Evolutionary conservation across 2,888 invertebrate species (phyloP).

Genomic region (Scaptomyza caliginosa): DNA sequence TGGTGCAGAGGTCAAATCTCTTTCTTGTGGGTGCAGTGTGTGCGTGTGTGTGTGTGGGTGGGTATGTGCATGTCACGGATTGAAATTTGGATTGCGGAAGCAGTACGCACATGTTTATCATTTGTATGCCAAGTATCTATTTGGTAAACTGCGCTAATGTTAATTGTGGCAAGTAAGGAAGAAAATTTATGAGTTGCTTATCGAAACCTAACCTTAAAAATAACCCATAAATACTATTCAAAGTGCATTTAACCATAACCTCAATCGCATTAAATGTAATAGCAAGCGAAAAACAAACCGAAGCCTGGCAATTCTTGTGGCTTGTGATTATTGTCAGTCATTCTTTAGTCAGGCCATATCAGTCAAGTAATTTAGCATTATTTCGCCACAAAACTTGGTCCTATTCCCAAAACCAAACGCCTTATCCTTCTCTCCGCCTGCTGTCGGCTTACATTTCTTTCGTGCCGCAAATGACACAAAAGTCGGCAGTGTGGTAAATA

Average conservation of each 20-base stretch:
- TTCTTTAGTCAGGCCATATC: constrained; percentile 39
- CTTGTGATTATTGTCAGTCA: constrained; percentile 33
- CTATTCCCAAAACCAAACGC: constrained; percentile 1
- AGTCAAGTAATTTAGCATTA: constrained; percentile 57
- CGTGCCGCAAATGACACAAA: constrained; percentile 54
- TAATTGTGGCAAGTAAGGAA: constrained; percentile 1
- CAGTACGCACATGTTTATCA: constrained; percentile 17
- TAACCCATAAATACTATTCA: constrained; percentile 22
- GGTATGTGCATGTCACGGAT: background rate
- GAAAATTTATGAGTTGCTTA: background rate
- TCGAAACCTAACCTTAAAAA: too few species aligned
- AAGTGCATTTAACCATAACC: constrained; percentile 42
- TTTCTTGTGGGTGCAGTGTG: background rate
- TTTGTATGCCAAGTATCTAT: constrained; percentile 8
- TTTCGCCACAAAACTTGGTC: constrained; percentile 54
- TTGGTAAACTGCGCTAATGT: constrained; percentile 16
- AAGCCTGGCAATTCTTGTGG: constrained; percentile 27
- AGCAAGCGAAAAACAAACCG: constrained; percentile 17
- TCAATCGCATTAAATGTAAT: constrained; percentile 28
- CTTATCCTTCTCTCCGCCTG: background rate
- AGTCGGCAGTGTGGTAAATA: constrained; percentile 33
- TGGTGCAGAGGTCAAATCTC: constrained; percentile 20
- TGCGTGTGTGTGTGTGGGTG: background rate
- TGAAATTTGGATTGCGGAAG: background rate
- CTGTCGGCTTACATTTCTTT: constrained; percentile 46